phyloP scores from a whole-genome alignment of 2,797 vertebrate genomes.

The Pantherophis vulpinus region DNA sequence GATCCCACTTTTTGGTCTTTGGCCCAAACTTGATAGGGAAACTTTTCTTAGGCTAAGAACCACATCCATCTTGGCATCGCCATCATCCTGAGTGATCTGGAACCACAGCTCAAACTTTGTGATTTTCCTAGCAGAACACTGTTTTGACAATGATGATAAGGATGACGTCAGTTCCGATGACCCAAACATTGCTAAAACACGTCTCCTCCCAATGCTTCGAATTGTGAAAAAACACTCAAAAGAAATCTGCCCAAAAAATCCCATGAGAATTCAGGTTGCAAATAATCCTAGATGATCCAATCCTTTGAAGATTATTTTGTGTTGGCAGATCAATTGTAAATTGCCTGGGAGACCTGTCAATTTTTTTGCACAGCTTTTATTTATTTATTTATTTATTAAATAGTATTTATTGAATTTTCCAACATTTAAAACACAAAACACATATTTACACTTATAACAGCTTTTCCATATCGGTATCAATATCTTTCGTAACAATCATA shows the following conservation, averaged over 20 bases:
- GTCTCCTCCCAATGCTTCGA: not conserved
- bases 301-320: not conserved
- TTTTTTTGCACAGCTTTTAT: not conserved
- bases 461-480: too few relatives aligned
- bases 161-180: not conserved
- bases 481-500: too few relatives aligned
- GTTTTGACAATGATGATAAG: not conserved
- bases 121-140: not conserved
- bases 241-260: not conserved
- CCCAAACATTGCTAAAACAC: not conserved
- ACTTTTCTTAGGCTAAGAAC: not conserved
- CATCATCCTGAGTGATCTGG: not conserved
- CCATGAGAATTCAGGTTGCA: not conserved
- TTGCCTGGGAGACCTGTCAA: not conserved
- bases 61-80: not conserved
- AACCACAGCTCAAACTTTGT: not conserved
- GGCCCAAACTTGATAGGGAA: not conserved
- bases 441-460: too few relatives aligned
- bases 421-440: too few relatives aligned
- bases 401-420: too few relatives aligned
- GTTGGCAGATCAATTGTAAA: not conserved
- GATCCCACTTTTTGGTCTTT: not conserved
- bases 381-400: too few relatives aligned
- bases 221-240: not conserved
- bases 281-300: not conserved